Base-by-base conservation (phyloP, 1,140 invertebrate genomes). In the Drosophila mayri region DNA sequence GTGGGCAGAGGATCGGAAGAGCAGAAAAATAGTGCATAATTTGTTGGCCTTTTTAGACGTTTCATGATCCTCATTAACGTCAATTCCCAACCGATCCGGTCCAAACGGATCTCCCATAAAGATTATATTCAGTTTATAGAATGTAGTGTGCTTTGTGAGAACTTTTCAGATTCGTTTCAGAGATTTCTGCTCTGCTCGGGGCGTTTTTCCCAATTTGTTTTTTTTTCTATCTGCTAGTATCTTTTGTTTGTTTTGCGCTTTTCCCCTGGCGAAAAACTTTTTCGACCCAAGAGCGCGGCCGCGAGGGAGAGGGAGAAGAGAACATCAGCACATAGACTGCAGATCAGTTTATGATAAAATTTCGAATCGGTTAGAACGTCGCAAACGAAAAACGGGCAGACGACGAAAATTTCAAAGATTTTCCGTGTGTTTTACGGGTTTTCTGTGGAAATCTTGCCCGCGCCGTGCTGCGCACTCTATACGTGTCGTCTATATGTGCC, bases 341-440 rank as follows among this genome's bases (percentile, higher is more conserved):
- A 70, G 78, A 86, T 92, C 83, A 92, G 90, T 92, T 87, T 90
- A 84, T 91, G 90, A 92, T 92, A 84, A 91, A 92, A 92, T 90
- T 91, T 90, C 90, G 90, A 90, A 77, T 81, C 80, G 90, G 79
- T 90, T 90, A 90, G 90, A 92, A 91, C 85, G 71, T 62, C 66
- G 66, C 65, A 71, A 77, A 74, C 67, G 57, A 79, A 54, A 72
- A 64, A 74, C 75, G 72, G 78, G 60, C 60, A 82, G 81, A 79
- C 76, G 68, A 79, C 66, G 59, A 63, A 77, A 77, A 43, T 65
- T 11, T 74, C 58, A 65, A 55, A 60, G 35, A 14, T 38, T 57
- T 76, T 76, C 41, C 65, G 65, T 76, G 37, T 44, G 40, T 50
- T 20, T 38, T 55, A 54, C 35, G 35, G 52, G n/a, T 58, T 52